Evolutionary conservation across 1,140 invertebrate genomes (phyloP), one percentile per base, ranked within the genome.

Genomic region (Aphidius ervi): DNA sequence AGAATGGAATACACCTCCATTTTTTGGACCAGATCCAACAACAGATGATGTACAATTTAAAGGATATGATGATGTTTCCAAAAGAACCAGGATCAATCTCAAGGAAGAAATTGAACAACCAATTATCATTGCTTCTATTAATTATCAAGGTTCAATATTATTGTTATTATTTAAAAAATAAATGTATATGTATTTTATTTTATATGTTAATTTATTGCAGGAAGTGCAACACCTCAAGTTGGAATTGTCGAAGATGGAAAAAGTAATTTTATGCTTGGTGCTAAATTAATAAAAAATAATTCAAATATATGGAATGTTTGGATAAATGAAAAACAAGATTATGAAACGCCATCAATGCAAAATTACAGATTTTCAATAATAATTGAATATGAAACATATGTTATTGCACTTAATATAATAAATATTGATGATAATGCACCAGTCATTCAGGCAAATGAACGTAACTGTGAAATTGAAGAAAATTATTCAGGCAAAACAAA

Each of bases 341-440:
- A 72, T 63, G 82, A 84, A 61, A 78, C 72, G 6, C 65, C 65
- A 4, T 61, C 60, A 5, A 80, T 79, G 74, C 69, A 68, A 63
- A 58, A 47, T 5, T 83, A 84, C 61, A 69, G 67, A 59, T 77
- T 83, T 65, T 56, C 64, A 9, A 59, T 82, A 5, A 31, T 62
- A 0, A 66, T 81, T 6, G 61, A 63, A 0, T 68, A 64, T 0
- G 69, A 74, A 39, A 16, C 49, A 0, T 58, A 71, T 5, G 42
- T 31, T 3, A 69, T 83, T 5, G 62, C 67, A 5, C 67, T 83
- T 0, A 65, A 67, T 9, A 76, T 83, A 9, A 69, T 74, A 16
- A 82, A 84, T 61, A 83, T 83, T 40, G 81, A 84, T 63, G 81
- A 83, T 67, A 80, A 81, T 60, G 63, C 73, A 5, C 80, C 81